Evolutionary conservation across 35 echinoderm and acorn worm genomes (phyloP).

Genomic region (Anneissia japonica): DNA sequence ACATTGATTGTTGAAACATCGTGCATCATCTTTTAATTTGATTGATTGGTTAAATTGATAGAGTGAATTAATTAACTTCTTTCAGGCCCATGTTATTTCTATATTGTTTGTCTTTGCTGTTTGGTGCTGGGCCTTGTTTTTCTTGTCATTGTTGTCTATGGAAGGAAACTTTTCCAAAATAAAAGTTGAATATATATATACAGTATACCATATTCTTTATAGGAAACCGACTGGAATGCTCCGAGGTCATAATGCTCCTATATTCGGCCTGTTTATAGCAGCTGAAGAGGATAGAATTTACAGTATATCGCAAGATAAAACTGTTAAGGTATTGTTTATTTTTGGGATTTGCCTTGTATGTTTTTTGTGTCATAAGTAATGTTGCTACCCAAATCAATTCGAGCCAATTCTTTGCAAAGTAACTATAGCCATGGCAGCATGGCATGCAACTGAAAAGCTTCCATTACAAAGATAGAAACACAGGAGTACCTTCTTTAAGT

Average conservation of each 20-base stretch:
- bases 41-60: too few species aligned
- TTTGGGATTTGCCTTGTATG: not conserved
- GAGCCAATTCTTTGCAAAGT: too few species aligned
- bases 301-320: slow-evolving; percentile 97
- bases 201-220: slow-evolving; percentile 16
- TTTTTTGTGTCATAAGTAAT: too few species aligned
- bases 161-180: not conserved
- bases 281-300: slow-evolving; percentile 84
- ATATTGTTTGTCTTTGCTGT: not conserved
- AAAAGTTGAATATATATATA: too few species aligned
- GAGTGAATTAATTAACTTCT: not conserved
- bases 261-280: slow-evolving; percentile 79
- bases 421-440: too few species aligned
- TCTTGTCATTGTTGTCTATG: not conserved
- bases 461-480: too few species aligned
- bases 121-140: not conserved
- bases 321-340: slow-evolving; percentile 55
- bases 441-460: too few species aligned
- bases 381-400: too few species aligned
- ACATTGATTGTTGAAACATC: not conserved
- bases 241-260: slow-evolving; percentile 94
- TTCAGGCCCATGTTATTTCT: not conserved
- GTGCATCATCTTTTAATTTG: not conserved
- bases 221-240: slow-evolving; percentile 99
- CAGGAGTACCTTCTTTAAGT: too few species aligned